Conservation (phyloP, 2,113 vertebrate species). For the Eretmochelys imbricata region DNA sequence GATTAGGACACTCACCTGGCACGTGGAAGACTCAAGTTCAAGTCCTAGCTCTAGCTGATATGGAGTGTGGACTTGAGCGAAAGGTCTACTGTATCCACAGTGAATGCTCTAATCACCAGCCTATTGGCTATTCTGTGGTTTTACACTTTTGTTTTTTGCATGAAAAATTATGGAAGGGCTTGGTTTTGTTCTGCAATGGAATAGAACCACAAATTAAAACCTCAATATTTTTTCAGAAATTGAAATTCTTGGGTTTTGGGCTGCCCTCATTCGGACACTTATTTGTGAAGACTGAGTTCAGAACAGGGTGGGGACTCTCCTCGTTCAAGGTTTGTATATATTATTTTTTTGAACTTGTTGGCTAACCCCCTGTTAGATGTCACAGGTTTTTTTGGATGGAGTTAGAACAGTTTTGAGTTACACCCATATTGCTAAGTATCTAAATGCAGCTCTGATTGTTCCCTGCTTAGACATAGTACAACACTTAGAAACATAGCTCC, state of each 20-base stretch:
- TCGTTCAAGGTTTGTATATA: not conserved
- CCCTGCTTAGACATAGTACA: accelerated
- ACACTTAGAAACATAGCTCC: accelerated
- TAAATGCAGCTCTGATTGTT: too few relatives aligned
- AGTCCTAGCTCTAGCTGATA: not conserved
- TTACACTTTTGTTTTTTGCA: not conserved
- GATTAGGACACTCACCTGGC: not conserved
- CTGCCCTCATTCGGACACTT: not conserved
- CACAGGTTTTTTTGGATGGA: not conserved
- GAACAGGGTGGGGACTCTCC: not conserved
- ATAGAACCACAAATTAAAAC: not conserved
- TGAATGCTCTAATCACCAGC: not conserved
- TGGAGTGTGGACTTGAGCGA: not conserved
- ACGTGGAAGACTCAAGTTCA: not conserved
- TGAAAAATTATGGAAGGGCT: not conserved
- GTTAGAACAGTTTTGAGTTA: not conserved
- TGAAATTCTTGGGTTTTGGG: not conserved
- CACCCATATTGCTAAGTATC: accelerated
- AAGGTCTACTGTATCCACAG: not conserved
- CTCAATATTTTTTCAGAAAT: not conserved
- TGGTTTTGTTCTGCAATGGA: not conserved
- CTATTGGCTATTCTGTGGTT: not conserved
- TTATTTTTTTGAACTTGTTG: not conserved
- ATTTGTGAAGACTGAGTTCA: not conserved
- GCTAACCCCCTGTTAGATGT: not conserved